A percentile compares a stretch with the other conserved stretches of the same genome.
Conservation (phyloP, 2,113 vertebrate genomes). For the Lampris megalopsis region DNA sequence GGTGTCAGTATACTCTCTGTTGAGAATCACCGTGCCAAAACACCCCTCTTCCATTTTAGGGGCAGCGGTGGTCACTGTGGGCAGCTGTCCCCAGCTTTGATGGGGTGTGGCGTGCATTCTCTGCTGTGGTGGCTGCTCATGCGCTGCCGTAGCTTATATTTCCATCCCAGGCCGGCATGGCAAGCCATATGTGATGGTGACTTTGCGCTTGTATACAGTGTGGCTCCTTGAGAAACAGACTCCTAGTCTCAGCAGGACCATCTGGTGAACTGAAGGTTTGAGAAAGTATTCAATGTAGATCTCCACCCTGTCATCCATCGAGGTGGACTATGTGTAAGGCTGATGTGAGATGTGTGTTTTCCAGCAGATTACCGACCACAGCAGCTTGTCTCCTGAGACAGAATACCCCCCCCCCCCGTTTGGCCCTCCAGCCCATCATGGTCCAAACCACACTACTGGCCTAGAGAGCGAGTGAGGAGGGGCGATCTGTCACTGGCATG, state of each 20-base stretch:
- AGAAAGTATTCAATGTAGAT: too few relatives aligned
- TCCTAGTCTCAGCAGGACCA: too few relatives aligned
- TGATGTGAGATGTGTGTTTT: conserved; percentile 29
- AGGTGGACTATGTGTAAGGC: conserved; percentile 21
- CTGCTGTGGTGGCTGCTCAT: conserved; percentile 45
- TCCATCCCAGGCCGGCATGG: conserved; percentile 34
- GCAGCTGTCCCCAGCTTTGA: conserved; percentile 57
- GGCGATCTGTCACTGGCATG: conserved; percentile 53
- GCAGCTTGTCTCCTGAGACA: conserved; percentile 49
- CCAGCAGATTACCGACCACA: conserved; percentile 47
- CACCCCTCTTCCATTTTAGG: conserved; percentile 49
- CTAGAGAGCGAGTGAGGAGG: conserved; percentile 37
- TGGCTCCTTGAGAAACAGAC: too few relatives aligned
- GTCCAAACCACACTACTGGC: conserved; percentile 54
- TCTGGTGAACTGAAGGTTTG: too few relatives aligned
- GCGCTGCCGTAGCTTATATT: conserved; percentile 30
- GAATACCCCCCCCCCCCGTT: conserved; percentile 36
- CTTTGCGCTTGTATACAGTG: conserved; percentile 7
- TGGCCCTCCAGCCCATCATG: neutral
- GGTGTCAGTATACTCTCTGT: conserved; percentile 58
- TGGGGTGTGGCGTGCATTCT: conserved; percentile 43
- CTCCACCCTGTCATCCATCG: neutral
- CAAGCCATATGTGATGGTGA: conserved; percentile 51
- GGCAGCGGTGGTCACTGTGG: conserved; percentile 62
- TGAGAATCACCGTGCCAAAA: conserved; percentile 51